phyloP scores from a whole-genome alignment of 1,140 invertebrate genomes.

The Leptopilina boulardi region DNA sequence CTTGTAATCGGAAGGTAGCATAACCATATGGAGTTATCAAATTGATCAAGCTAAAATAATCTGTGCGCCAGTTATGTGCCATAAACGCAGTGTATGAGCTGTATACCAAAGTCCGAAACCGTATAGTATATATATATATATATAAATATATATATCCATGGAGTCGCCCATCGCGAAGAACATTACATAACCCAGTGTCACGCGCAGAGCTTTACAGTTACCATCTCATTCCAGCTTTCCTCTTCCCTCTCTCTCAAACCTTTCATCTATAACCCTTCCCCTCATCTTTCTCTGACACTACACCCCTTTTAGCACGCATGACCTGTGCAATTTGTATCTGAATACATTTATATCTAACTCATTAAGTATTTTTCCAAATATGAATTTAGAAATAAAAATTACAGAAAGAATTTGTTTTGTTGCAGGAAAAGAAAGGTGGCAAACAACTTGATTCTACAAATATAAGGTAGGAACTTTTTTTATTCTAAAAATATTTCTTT shows the following conservation, averaged over 20 bases:
- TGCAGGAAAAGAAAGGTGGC: too few relatives aligned
- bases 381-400: too few relatives aligned
- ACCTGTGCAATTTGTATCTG: conserved; percentile 47
- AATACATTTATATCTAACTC: conserved; percentile 16
- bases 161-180: conserved; percentile 62
- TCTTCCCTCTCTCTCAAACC: conserved; percentile 48
- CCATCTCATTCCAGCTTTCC: conserved; percentile 67
- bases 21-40: conserved; percentile 74
- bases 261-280: conserved; percentile 58
- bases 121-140: conserved; percentile 44
- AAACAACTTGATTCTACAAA: too few relatives aligned
- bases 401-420: too few relatives aligned
- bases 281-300: conserved; percentile 47
- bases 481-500: too few relatives aligned
- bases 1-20: conserved; percentile 67
- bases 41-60: conserved; percentile 77
- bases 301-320: conserved; percentile 43
- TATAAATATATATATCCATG: conserved; percentile 40
- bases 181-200: conserved; percentile 74
- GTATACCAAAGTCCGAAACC: conserved; percentile 63
- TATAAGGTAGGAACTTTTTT: too few relatives aligned
- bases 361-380: conserved; percentile 35
- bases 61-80: conserved; percentile 74
- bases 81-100: conserved; percentile 75
- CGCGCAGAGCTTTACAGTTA: conserved; percentile 75